Conservation (phyloP, 92 coral and sea anemone genomes). For the Scolanthus callimorphus region DNA sequence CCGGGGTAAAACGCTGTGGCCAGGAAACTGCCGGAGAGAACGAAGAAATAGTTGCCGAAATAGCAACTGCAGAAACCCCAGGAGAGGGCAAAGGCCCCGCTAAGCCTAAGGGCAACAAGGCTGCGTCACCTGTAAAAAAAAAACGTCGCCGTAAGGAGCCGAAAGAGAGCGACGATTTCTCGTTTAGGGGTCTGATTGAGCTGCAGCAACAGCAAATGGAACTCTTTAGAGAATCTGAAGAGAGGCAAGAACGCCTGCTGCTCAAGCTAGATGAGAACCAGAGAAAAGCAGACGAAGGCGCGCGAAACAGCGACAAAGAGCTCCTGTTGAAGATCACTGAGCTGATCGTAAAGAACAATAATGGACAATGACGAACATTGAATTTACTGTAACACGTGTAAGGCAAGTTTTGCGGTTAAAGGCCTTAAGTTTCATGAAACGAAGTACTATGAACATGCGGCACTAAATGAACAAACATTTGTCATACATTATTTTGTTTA, state of each 20-base stretch:
- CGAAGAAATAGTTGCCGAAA: not conserved
- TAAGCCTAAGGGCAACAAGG: not conserved
- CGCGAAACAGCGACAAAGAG: slow-evolving; percentile 6
- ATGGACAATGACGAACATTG: no score
- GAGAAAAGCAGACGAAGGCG: slow-evolving; percentile 11
- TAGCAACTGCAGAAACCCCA: not conserved
- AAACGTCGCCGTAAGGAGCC: not conserved
- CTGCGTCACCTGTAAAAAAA: not conserved
- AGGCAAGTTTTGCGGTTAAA: no score
- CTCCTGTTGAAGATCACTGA: slow-evolving; percentile 10
- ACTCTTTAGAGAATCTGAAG: not conserved
- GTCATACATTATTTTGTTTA: no score
- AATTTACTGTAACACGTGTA: no score
- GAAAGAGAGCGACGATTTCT: no score
- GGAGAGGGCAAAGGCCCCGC: not conserved
- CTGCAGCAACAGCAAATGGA: slow-evolving; percentile 8
- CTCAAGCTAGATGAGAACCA: slow-evolving; percentile 11
- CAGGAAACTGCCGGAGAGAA: not conserved
- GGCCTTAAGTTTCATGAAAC: no score
- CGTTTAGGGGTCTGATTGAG: no score
- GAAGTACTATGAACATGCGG: no score
- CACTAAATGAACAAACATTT: no score
- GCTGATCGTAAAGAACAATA: no score
- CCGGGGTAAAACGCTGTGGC: slow-evolving; percentile 13
- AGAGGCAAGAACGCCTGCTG: slow-evolving; percentile 3